phyloP scores from a whole-genome alignment of 2,797 vertebrate species.

The Catamblyrhynchus diadema region DNA sequence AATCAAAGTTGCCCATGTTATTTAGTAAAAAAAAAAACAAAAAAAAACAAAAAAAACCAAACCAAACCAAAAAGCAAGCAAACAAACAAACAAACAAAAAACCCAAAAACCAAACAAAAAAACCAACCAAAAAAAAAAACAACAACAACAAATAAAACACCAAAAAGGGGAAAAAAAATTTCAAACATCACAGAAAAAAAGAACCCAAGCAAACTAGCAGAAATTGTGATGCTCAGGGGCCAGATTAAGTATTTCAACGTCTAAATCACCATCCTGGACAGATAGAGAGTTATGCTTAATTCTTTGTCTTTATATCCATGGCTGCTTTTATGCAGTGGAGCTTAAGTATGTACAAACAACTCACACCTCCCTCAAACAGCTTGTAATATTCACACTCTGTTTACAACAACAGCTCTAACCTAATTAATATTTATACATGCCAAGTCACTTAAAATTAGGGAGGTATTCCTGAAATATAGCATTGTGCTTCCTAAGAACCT shows the following conservation, averaged over 20 bases:
- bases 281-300: not conserved
- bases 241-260: not conserved
- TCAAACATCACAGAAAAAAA: not conserved
- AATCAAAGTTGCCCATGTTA: not conserved
- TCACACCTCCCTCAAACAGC: not conserved
- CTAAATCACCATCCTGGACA: not conserved
- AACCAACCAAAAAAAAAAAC: too few species aligned
- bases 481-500: not conserved
- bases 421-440: not conserved
- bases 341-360: not conserved
- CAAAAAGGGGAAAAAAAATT: not conserved
- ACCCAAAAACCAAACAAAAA: not conserved
- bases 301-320: not conserved
- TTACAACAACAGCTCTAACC: not conserved
- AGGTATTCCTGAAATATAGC: not conserved
- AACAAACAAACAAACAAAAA: too few species aligned
- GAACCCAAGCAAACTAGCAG: not conserved
- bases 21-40: not conserved
- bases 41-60: not conserved
- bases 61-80: too few species aligned
- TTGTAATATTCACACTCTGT: not conserved
- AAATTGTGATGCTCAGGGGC: not conserved
- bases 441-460: not conserved
- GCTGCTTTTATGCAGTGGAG: not conserved
- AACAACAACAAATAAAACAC: not conserved